A percentile compares a stretch with the other conserved stretches of the same genome.
phyloP scores from a whole-genome alignment of 2,888 invertebrate genomes.

The Xanthorhoe designata region DNA sequence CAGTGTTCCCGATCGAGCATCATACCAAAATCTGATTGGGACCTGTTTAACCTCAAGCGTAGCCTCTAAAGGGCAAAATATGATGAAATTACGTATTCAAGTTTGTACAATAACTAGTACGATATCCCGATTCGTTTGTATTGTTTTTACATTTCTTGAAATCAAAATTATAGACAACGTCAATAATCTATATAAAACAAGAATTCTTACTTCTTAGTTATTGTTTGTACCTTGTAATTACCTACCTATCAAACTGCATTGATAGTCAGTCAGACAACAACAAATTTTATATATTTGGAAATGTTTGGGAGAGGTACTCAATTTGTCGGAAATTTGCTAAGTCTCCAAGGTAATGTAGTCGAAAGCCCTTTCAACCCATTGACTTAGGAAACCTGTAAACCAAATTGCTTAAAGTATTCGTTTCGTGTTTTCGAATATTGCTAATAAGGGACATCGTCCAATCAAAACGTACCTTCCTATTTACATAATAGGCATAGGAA shows the following conservation, averaged over 20 bases:
- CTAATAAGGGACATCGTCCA: no score
- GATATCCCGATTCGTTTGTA: not conserved
- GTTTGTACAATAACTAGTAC: not conserved
- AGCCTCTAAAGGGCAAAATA: not conserved
- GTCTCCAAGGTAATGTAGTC: slow-evolving; percentile 12
- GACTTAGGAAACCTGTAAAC: slow-evolving; percentile 1
- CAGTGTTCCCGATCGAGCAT: not conserved
- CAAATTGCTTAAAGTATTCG: slow-evolving; percentile 6
- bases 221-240: no score
- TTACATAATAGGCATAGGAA: not conserved
- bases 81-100: not conserved
- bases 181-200: not conserved
- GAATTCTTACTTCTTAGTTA: not conserved
- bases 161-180: not conserved
- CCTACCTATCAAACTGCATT: no score
- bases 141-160: not conserved
- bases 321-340: slow-evolving; percentile 6
- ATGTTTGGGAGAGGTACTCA: not conserved
- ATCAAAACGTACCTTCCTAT: not conserved
- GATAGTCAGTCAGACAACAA: not conserved
- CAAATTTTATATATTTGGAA: not conserved
- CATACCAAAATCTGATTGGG: not conserved
- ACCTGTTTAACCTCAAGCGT: not conserved
- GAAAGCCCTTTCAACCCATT: not conserved
- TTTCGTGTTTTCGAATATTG: slow-evolving; percentile 8